Base-by-base conservation (phyloP, 2,797 vertebrate genomes). In the Sebastolobus alascanus region DNA sequence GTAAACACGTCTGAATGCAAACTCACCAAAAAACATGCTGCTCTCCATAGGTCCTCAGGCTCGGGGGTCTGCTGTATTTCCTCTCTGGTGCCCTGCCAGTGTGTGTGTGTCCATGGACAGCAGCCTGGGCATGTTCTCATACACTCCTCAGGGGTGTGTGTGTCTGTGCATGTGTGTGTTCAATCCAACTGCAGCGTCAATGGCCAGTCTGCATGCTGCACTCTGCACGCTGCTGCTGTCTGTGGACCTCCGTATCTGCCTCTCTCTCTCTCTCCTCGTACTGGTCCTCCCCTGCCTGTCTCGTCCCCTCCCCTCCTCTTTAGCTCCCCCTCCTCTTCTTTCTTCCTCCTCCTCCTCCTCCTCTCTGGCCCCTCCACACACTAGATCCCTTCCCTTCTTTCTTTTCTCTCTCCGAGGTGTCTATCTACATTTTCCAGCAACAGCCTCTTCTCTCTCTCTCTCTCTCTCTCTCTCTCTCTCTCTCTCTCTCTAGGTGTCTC, bases 11-110 rank as follows among this genome's bases (percentile, higher is more conserved):
- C 18, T 10, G 79, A 38, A 78, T 60, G 68, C 38, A 79, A 93
- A 98, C 98, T 99, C 96, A 99, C 98, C 98, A 92, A 99, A 98
- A 96, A 98, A 99, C 97, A 99, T 98, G 96, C 96, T 98, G 96
- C 96, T 97, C 95, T 97, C 94, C 94, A 95, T 97, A 91, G 94
- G 96, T 96, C 95, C 96, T 96, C 95, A 95, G 89, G 91, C 96
- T 95, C 93, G 91, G 92, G 95, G 93, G 83, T 95, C 94, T 91
- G 95, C 95, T 94, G 95, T 96, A 92, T 90, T 92, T 94, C 94
- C 96, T 94, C 92, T 91, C 86, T 93, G 94, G 92, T 92, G 95
- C 94, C 95, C 95, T 90, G 94, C 96, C 95, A 90, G 94, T 95
- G 95, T 95, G 95, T 92, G 92, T 94, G 91, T 92, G 95, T 96